Conservation (phyloP, 2,797 vertebrate genomes). For the Streptopelia turtur region DNA sequence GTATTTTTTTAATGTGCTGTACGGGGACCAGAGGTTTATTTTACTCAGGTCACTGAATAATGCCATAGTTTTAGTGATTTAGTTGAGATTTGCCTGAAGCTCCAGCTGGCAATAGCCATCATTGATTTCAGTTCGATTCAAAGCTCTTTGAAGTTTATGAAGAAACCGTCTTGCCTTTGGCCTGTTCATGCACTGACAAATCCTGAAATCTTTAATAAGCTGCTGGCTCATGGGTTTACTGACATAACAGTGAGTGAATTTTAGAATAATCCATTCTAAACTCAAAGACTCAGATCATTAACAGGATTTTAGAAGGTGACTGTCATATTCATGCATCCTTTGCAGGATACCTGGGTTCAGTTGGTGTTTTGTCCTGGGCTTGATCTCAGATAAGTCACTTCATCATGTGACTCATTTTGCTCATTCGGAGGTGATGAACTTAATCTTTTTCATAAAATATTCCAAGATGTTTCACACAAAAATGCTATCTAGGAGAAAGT, state of each 20-base stretch:
- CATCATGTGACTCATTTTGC: background rate
- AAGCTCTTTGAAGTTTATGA: background rate
- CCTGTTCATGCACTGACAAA: background rate
- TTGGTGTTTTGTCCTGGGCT: background rate
- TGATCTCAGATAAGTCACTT: background rate
- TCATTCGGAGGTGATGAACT: background rate
- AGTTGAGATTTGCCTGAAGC: background rate
- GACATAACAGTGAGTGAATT: background rate
- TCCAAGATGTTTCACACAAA: background rate
- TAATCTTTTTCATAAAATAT: background rate
- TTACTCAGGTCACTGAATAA: background rate
- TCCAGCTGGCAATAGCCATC: background rate
- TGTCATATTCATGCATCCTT: background rate
- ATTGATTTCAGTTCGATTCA: background rate
- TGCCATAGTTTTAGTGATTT: background rate
- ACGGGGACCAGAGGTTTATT: background rate
- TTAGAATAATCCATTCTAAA: background rate
- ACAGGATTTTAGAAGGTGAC: background rate
- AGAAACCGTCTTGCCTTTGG: background rate
- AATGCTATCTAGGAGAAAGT: background rate
- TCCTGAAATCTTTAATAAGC: background rate
- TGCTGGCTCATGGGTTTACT: background rate
- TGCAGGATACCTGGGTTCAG: background rate
- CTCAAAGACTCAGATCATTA: background rate
- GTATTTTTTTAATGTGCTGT: background rate